These are phyloP conservation scores for Xiphophorus hellerii DNA, from an alignment of 2,113 vertebrate species.

Conservation along the genomic window DNA sequence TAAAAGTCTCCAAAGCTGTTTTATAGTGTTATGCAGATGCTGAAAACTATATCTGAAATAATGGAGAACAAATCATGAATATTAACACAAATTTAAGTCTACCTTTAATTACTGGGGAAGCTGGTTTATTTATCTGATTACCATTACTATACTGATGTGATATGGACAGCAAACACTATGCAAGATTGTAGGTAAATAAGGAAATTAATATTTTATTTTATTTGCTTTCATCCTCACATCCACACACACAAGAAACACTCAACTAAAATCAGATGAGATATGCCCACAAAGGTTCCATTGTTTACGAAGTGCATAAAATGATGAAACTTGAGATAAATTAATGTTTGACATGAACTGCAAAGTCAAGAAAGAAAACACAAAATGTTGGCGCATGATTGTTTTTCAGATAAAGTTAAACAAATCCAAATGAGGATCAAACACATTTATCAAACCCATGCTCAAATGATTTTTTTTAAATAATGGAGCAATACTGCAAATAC, in stretches of 20 bases:
- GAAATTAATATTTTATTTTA: not conserved
- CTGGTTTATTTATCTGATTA: not conserved
- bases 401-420: slow-evolving; percentile 8
- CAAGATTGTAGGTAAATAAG: not conserved
- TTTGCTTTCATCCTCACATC: slow-evolving; percentile 4
- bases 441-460: slow-evolving; percentile 17
- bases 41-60: too few relatives aligned
- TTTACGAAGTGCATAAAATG: slow-evolving; percentile 48
- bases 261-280: slow-evolving; percentile 24
- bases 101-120: not conserved
- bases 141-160: not conserved
- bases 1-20: too few relatives aligned
- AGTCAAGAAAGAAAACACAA: not conserved
- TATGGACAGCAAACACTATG: not conserved
- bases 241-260: slow-evolving; percentile 19
- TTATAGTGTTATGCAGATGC: too few relatives aligned
- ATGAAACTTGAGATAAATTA: slow-evolving; percentile 17
- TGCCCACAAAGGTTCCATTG: slow-evolving; percentile 27
- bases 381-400: too few relatives aligned
- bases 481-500: not conserved
- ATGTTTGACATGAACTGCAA: slow-evolving; percentile 18
- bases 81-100: not conserved
- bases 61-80: too few relatives aligned
- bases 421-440: not conserved
- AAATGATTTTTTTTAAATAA: not conserved